Percentiles rank a stretch among this genome's conserved stretches.
These are phyloP conservation scores for Butorides virescens DNA, from an alignment of 2,113 vertebrate species.

Conservation along the genomic window DNA sequence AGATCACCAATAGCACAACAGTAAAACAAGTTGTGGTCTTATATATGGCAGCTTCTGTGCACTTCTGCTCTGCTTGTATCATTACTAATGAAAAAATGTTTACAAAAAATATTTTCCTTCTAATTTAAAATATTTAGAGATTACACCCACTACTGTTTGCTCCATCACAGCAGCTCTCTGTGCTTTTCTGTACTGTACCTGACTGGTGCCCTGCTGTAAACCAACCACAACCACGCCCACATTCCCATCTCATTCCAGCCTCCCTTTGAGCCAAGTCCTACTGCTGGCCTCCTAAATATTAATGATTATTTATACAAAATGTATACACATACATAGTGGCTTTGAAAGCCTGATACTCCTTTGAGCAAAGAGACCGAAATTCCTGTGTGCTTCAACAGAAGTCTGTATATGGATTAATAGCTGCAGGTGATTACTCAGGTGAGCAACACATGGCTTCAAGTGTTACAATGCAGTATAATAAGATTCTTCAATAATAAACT, in stretches of 20 bases:
- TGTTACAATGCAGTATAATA: neutral
- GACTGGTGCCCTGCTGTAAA: neutral
- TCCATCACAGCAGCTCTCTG: neutral
- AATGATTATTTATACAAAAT: neutral
- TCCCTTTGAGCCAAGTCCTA: neutral
- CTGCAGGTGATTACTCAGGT: neutral
- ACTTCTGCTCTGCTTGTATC: neutral
- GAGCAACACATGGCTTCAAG: neutral
- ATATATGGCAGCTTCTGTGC: rapidly evolving
- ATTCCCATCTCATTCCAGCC: rapidly evolving
- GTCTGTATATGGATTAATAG: neutral
- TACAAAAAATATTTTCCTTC: neutral
- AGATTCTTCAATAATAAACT: neutral
- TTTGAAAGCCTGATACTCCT: neutral
- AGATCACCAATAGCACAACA: neutral
- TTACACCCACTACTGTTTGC: neutral
- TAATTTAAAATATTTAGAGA: neutral
- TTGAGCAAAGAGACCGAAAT: neutral
- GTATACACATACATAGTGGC: neutral
- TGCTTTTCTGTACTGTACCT: neutral
- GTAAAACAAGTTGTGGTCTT: neutral
- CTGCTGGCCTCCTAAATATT: neutral
- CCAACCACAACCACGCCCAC: neutral
- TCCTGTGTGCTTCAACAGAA: neutral
- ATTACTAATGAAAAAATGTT: neutral